Evolutionary conservation across 2,888 invertebrate genomes (phyloP).

Genomic region (Entomobrya proxima): DNA sequence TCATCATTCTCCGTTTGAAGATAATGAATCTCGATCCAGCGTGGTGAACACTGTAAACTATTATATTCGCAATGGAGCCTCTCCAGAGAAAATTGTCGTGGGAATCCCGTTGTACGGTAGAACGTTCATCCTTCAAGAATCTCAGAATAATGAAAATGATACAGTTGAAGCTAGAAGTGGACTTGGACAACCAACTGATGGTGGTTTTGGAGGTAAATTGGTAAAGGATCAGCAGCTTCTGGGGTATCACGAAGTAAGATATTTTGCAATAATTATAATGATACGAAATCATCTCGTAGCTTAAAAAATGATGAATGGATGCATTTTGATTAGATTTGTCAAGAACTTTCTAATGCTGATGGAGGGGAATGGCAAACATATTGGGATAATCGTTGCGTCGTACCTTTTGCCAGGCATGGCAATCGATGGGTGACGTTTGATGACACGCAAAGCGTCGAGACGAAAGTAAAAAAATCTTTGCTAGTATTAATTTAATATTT

Average conservation of each 20-base stretch:
- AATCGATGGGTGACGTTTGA: slow-evolving; percentile 44
- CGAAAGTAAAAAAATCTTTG: slow-evolving; percentile 11
- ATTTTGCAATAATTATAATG: not conserved
- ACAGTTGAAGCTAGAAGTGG: not conserved
- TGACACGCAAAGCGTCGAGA: slow-evolving; percentile 27
- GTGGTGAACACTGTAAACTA: not conserved
- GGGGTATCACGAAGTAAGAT: slow-evolving; percentile 48
- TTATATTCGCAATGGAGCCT: slow-evolving; percentile 31
- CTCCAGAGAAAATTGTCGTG: slow-evolving; percentile 44
- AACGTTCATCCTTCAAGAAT: slow-evolving; percentile 23
- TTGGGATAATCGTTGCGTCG: slow-evolving; percentile 10
- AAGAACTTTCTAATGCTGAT: slow-evolving; percentile 8
- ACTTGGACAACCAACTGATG: slow-evolving; percentile 10
- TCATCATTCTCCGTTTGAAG: slow-evolving; percentile 43
- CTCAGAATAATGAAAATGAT: not conserved
- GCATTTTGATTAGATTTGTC: slow-evolving; percentile 33
- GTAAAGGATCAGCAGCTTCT: not conserved
- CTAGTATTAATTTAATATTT: not conserved
- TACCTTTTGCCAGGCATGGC: slow-evolving; percentile 37
- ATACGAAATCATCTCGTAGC: not conserved
- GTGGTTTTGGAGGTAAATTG: slow-evolving; percentile 5
- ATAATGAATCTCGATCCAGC: not conserved
- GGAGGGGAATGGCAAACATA: slow-evolving; percentile 22
- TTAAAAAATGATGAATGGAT: not conserved
- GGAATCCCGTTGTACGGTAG: slow-evolving; percentile 55